Evolutionary conservation across 2,113 vertebrate species (phyloP), one percentile per base, ranked within the genome.

Genomic region (Suncus etruscus): DNA sequence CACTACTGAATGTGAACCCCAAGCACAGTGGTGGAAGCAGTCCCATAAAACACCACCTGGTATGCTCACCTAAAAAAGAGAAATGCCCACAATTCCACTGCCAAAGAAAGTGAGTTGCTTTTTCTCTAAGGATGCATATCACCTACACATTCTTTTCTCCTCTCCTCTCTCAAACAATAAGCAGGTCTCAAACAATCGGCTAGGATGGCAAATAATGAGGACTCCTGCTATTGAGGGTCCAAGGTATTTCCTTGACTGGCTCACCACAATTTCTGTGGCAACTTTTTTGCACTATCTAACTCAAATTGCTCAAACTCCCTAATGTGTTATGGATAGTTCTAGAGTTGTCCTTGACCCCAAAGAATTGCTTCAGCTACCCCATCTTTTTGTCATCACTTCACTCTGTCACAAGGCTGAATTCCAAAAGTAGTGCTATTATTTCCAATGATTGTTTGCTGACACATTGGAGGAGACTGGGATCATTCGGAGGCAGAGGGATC

Each of bases 341-440:
- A 90, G 45, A 8, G 29, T 47, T 85, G 50, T 83, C 90, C 87
- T 90, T 90, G 51, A 86, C 66, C 80, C 10, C 12, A 80, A 77
- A 87, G 27, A 65, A 32, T 51, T 31, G 78, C 27, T 87, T 84
- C 61, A 90, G 27, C 22, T 74, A 45, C n/a, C n/a, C 63, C 45
- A n/a, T 24, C 24, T 87, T 73, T 47, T 77, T 80, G 58, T 79
- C 81, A 58, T n/a, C 24, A 29, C 16, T 20, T 81, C 50, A 47
- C 61, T 89, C 50, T 61, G 31, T 20, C 15, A 51, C 31, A 6
- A 54, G 70, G 31, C 61, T 86, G 22, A 76, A 51, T 47, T 63
- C 58, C 70, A 27, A 12, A 63, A 91, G 27, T n/a, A 69, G 6
- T n/a, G n/a, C 3, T 63, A 70, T 77, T 76, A 77, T 63, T 65